These are phyloP conservation scores for Phymanthus crucifer DNA, from an alignment of 92 coral and sea anemone genomes.

Conservation along the genomic window DNA sequence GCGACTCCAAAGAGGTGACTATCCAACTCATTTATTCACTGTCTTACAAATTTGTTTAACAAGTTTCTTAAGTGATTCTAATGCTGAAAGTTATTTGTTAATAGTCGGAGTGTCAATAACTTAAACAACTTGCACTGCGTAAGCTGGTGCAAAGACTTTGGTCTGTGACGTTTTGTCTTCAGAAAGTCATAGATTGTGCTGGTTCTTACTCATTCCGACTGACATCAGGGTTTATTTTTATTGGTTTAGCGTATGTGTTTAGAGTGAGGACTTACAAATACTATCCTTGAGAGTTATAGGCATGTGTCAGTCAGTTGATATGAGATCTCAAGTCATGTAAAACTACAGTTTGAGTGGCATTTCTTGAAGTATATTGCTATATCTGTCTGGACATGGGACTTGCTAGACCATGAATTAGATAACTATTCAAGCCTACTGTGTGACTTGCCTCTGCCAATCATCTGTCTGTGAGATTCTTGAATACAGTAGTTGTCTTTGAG, in stretches of 20 bases:
- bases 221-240: background rate
- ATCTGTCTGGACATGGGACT: background rate
- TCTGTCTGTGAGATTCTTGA: too few species aligned
- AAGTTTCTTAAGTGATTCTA: background rate
- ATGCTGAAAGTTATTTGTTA: background rate
- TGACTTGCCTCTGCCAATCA: background rate
- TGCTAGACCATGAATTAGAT: too few species aligned
- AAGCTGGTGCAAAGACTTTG: background rate
- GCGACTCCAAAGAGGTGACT: conserved; percentile 9
- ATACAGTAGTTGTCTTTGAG: too few species aligned
- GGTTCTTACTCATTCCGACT: too few species aligned
- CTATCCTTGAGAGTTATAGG: background rate
- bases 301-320: background rate
- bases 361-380: background rate
- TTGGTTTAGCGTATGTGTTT: background rate
- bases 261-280: background rate
- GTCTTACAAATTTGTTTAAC: conserved; percentile 8
- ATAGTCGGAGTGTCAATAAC: background rate
- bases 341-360: background rate
- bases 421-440: background rate
- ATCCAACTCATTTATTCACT: background rate
- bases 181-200: too few species aligned
- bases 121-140: background rate
- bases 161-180: background rate
- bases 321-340: background rate